Evolutionary conservation across 2,113 vertebrate genomes (phyloP).

Genomic region (Anseranas semipalmata): DNA sequence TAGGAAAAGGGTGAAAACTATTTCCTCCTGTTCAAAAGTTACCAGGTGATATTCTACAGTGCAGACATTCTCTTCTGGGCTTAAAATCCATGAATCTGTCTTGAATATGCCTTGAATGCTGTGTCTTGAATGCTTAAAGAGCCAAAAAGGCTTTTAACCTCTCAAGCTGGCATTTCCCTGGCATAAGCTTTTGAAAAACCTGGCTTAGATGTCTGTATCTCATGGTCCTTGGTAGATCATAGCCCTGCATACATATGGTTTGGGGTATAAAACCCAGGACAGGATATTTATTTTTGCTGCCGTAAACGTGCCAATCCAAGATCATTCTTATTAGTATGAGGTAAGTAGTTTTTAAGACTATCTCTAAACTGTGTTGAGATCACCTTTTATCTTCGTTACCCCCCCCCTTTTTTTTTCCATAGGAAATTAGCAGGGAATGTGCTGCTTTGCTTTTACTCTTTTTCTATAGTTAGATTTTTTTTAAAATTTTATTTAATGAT

Average conservation of each 20-base stretch:
- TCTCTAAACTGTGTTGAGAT: neutral
- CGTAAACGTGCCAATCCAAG: neutral
- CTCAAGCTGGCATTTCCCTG: neutral
- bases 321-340: neutral
- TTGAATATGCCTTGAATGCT: no score
- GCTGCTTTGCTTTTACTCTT: neutral
- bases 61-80: neutral
- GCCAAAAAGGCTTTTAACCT: slow-evolving; percentile 38
- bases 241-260: neutral
- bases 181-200: slow-evolving; percentile 5
- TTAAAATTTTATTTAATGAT: neutral
- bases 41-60: neutral
- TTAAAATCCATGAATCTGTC: neutral
- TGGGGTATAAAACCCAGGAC: neutral
- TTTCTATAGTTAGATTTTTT: neutral
- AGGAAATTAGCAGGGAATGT: neutral
- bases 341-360: neutral
- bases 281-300: neutral
- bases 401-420: neutral
- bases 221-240: neutral
- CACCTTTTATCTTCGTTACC: neutral
- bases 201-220: neutral
- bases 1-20: neutral
- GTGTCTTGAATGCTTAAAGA: neutral
- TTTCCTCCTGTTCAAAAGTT: neutral